Percentiles rank a stretch among this genome's conserved stretches.
These are phyloP conservation scores for Siniperca obscura DNA, from an alignment of 2,797 vertebrate species.

Conservation along the genomic window DNA sequence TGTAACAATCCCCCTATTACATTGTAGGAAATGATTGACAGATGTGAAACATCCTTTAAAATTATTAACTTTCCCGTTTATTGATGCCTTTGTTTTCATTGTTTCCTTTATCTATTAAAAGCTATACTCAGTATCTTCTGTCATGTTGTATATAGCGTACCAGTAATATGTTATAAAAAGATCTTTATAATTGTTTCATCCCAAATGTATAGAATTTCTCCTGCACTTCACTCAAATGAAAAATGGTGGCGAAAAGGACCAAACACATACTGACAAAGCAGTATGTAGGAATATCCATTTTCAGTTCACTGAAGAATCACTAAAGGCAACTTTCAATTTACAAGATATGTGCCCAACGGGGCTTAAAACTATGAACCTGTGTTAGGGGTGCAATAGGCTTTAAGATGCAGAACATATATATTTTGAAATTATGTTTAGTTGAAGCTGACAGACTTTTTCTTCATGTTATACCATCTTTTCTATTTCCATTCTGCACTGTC, in stretches of 20 bases:
- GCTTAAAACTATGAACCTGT: conserved; percentile 10
- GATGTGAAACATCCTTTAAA: not conserved
- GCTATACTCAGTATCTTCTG: not conserved
- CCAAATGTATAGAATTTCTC: not conserved
- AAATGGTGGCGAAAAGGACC: conserved; percentile 1
- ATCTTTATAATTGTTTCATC: not conserved
- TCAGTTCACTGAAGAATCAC: conserved; percentile 48
- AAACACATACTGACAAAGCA: conserved; percentile 27
- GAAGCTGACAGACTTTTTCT: conserved; percentile 7
- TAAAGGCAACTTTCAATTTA: conserved; percentile 46
- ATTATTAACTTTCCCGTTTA: not conserved
- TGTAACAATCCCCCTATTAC: not conserved
- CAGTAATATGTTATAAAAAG: not conserved
- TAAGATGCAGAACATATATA: conserved; percentile 14
- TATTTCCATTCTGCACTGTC: not conserved
- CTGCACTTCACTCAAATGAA: not conserved
- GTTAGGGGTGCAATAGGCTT: conserved; percentile 15
- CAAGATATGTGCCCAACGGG: conserved; percentile 14
- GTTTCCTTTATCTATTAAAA: not conserved
- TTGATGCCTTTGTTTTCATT: not conserved
- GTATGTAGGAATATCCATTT: conserved; percentile 16
- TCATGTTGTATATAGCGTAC: not conserved
- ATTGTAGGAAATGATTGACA: not conserved
- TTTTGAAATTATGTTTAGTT: conserved; percentile 19
- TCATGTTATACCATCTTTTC: not conserved